phyloP scores from a whole-genome alignment of 2,797 vertebrate species.

The Sebastes oblongus region DNA sequence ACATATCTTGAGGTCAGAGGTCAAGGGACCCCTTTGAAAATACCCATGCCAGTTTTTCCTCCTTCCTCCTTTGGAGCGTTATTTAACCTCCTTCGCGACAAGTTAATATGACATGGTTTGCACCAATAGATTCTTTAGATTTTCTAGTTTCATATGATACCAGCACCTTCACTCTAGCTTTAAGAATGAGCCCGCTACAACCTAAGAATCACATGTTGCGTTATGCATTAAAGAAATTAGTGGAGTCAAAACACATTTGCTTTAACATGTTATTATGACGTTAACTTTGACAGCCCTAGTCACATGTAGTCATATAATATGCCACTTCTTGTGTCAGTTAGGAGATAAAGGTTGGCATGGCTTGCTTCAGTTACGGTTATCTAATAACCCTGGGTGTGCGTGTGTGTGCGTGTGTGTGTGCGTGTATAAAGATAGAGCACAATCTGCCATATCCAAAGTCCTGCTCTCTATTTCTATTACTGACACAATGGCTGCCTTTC shows the following conservation, averaged over 20 bases:
- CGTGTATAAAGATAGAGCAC: background rate
- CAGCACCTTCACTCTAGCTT: background rate
- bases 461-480: conserved; percentile 23
- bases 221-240: background rate
- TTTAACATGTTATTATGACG: background rate
- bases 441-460: background rate
- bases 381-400: background rate
- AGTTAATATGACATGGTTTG: no score
- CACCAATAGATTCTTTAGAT: no score
- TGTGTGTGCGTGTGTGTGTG: background rate
- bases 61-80: no score
- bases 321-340: background rate
- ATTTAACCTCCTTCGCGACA: no score
- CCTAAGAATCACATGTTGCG: background rate
- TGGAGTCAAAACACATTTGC: background rate
- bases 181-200: background rate
- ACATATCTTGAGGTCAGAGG: no score
- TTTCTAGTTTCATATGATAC: background rate
- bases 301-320: background rate
- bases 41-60: no score
- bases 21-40: no score
- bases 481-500: background rate
- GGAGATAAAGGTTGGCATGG: background rate
- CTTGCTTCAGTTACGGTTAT: background rate
- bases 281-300: background rate